Evolutionary conservation across 2,113 vertebrate genomes (phyloP).

Genomic region (Embiotoca jacksoni): DNA sequence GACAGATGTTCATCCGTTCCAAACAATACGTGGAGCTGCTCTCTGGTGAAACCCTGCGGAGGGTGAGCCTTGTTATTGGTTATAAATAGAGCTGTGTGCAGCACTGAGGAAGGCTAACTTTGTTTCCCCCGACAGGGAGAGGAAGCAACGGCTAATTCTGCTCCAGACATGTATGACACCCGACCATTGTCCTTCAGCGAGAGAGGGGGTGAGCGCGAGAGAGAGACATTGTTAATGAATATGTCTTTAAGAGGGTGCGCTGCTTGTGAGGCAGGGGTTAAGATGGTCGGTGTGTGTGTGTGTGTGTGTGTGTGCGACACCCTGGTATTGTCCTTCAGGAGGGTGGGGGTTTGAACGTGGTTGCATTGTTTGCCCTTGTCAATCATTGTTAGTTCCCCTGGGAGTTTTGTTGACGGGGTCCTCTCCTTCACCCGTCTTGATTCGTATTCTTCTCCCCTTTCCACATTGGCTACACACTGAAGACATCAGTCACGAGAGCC

Average conservation of each 20-base stretch:
- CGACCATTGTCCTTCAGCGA: conserved; percentile 70
- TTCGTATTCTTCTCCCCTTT: conserved; percentile 50
- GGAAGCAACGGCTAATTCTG: conserved; percentile 83
- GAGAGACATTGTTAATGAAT: conserved; percentile 60
- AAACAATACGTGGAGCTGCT: conserved; percentile 75
- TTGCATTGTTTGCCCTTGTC: conserved; percentile 69
- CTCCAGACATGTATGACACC: conserved; percentile 83
- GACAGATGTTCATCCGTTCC: conserved; percentile 75
- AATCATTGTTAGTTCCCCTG: conserved; percentile 51
- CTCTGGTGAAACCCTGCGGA: conserved; percentile 60
- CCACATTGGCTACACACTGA: conserved; percentile 32
- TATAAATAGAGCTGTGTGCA: conserved; percentile 75
- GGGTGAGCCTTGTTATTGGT: conserved; percentile 81
- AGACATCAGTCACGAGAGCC: conserved; percentile 35
- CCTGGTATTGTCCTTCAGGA: conserved; percentile 71
- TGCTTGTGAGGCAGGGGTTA: conserved; percentile 61
- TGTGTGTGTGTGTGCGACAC: conserved; percentile 12
- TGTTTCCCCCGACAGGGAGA: conserved; percentile 82
- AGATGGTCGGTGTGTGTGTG: conserved; percentile 44
- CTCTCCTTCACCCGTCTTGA: conserved; percentile 58
- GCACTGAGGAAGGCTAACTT: conserved; percentile 80
- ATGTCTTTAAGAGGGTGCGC: conserved; percentile 48
- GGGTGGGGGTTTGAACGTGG: conserved; percentile 47
- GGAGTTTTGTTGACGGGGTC: conserved; percentile 51
- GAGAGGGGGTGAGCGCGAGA: conserved; percentile 20